Conservation (phyloP, 2,797 vertebrate genomes). For the Megaceryle alcyon region DNA sequence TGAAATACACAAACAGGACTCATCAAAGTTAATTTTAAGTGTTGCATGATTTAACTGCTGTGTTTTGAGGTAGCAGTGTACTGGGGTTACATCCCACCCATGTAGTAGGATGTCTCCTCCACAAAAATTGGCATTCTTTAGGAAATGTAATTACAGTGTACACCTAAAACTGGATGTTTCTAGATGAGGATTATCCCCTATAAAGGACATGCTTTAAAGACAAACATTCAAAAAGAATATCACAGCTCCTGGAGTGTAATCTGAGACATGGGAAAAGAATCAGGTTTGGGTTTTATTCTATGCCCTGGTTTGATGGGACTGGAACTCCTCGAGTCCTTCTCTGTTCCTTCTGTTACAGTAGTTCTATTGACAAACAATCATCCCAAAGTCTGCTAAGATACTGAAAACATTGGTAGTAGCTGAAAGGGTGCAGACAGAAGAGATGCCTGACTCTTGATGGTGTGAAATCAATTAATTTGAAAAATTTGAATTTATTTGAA, state of each 20-base stretch:
- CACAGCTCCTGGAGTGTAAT: neutral
- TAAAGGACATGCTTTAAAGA: neutral
- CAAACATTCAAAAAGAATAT: neutral
- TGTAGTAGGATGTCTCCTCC: neutral
- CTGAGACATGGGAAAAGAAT: neutral
- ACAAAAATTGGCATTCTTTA: neutral
- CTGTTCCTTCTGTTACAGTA: neutral
- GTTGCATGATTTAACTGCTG: fast-evolving
- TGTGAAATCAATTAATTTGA: neutral
- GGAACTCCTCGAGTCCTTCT: neutral
- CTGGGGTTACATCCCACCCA: neutral
- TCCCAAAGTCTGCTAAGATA: neutral
- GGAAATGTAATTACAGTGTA: neutral
- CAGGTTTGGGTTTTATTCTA: neutral
- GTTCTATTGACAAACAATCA: neutral
- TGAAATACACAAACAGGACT: neutral
- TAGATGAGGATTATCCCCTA: neutral
- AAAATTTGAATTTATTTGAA: too few relatives aligned
- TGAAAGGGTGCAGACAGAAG: neutral
- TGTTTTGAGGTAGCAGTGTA: neutral
- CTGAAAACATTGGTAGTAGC: neutral
- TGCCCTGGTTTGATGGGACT: neutral
- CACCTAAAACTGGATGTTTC: neutral
- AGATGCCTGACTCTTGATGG: neutral
- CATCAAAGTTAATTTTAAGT: neutral